Evolutionary conservation across 2,113 vertebrate genomes (phyloP).

Genomic region (Rhinogobius similis): DNA sequence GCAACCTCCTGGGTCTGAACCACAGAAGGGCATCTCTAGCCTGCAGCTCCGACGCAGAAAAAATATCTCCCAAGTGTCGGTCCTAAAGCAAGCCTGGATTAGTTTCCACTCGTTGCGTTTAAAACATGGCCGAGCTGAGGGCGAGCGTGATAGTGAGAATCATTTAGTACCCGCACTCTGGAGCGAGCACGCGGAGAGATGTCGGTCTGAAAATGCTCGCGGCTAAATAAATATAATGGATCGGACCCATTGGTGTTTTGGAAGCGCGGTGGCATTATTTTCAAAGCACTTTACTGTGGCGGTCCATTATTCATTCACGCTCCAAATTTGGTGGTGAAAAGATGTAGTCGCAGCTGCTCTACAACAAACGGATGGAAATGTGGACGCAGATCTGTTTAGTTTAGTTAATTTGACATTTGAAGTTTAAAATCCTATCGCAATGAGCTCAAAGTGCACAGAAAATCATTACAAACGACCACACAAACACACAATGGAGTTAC

Average conservation of each 20-base stretch:
- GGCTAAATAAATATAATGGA: too few species aligned
- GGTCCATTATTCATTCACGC: not conserved
- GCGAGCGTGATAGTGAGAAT: slow-evolving; percentile 1
- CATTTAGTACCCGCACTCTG: not conserved
- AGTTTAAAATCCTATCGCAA: too few species aligned
- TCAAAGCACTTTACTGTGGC: not conserved
- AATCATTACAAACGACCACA: too few species aligned
- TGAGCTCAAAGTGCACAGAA: too few species aligned
- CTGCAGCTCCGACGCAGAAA: slow-evolving; percentile 8
- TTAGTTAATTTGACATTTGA: too few species aligned
- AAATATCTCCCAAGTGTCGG: slow-evolving; percentile 22
- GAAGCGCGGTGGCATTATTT: not conserved
- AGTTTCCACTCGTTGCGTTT: slow-evolving; percentile 8
- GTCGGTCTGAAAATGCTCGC: not conserved
- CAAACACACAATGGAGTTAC: too few species aligned
- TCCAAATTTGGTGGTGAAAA: too few species aligned
- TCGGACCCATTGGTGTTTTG: too few species aligned
- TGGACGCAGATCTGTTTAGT: too few species aligned
- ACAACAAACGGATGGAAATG: too few species aligned
- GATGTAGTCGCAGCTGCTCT: too few species aligned
- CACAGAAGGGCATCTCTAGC: slow-evolving; percentile 18
- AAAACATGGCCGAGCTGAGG: slow-evolving; percentile 3
- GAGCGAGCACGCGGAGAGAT: not conserved
- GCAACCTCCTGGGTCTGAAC: slow-evolving; percentile 18
- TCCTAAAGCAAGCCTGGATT: slow-evolving; percentile 15